phyloP scores from a whole-genome alignment of 2,113 vertebrate genomes.

The Calyptomena viridis region DNA sequence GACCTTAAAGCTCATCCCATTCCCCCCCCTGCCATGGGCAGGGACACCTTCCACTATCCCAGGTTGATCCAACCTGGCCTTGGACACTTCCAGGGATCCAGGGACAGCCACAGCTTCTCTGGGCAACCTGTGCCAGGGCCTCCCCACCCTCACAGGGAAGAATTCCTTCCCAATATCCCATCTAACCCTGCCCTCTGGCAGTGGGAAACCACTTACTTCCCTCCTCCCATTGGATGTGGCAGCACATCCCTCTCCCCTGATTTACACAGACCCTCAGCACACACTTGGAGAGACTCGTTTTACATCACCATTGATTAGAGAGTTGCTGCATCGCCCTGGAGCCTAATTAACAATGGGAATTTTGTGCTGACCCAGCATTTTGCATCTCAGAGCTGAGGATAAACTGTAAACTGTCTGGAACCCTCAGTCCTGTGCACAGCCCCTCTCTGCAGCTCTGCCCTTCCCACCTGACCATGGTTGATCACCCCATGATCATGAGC shows the following conservation, averaged over 20 bases:
- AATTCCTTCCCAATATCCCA: not conserved
- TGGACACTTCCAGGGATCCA: not conserved
- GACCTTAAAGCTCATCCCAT: rapidly evolving
- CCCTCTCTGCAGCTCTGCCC: not conserved
- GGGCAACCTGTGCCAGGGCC: not conserved
- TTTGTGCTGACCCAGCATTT: not conserved
- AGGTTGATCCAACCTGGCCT: rapidly evolving
- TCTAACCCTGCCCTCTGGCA: rapidly evolving
- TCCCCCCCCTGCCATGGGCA: rapidly evolving
- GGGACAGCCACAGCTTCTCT: not conserved
- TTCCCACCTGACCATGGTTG: not conserved
- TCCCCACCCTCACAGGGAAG: rapidly evolving
- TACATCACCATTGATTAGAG: not conserved
- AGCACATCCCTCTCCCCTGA: not conserved
- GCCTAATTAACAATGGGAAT: not conserved
- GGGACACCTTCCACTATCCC: rapidly evolving
- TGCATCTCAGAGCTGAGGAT: not conserved
- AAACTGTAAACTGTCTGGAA: not conserved
- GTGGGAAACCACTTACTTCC: not conserved
- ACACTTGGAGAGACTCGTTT: not conserved
- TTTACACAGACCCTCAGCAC: not conserved
- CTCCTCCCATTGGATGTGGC: not conserved
- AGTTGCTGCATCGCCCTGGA: not conserved
- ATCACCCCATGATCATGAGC: not conserved
- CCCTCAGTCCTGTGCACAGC: not conserved